Evolutionary conservation across 1,140 invertebrate genomes (phyloP).

Genomic region (Bombus waltoni): DNA sequence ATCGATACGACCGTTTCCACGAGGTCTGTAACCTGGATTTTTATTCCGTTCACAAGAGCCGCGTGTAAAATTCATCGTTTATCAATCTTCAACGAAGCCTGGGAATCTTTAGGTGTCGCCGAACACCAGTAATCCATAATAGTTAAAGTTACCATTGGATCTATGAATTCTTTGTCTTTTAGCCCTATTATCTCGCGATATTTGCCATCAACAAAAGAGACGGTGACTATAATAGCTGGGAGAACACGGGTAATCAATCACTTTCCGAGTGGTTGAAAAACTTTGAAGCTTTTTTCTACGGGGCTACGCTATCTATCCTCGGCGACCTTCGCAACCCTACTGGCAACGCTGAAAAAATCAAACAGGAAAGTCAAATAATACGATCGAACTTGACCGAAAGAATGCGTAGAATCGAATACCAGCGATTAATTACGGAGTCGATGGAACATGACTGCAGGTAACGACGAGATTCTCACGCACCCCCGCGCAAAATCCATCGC

Average conservation of each 20-base stretch:
- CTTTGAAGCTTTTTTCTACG: background rate
- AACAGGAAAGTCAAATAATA: background rate
- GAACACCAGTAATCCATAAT: background rate
- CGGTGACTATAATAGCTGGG: background rate
- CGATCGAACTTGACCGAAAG: no score
- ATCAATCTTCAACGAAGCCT: background rate
- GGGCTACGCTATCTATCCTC: background rate
- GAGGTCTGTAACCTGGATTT: no score
- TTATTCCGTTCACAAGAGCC: no score
- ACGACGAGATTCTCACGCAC: conserved; percentile 3
- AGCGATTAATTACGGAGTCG: background rate
- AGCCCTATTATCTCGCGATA: background rate
- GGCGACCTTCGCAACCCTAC: background rate
- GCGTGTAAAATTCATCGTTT: background rate
- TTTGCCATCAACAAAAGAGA: background rate
- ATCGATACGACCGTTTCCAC: background rate
- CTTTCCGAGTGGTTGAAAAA: background rate
- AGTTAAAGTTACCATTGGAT: background rate
- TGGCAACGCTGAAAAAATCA: background rate
- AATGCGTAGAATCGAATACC: background rate
- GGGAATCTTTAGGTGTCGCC: background rate
- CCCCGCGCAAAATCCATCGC: background rate
- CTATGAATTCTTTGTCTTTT: background rate
- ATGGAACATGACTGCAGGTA: background rate
- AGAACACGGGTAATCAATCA: background rate